Conservation (phyloP, 1,140 invertebrate genomes). For the Drosophila pseudoananassae region DNA sequence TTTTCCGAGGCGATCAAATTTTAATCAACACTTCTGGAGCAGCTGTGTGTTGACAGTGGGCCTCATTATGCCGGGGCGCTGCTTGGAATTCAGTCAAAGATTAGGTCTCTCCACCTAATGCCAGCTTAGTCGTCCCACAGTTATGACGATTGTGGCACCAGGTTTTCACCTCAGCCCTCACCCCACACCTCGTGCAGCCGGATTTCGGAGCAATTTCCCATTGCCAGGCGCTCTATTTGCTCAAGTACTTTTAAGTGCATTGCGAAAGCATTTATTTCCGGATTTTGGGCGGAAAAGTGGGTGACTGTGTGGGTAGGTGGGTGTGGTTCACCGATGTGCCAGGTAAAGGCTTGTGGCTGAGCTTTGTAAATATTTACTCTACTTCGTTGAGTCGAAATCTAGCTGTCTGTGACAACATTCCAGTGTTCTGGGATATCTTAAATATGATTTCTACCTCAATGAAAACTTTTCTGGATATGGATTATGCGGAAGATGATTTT, state of each 20-base stretch:
- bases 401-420: conserved; percentile 16
- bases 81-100: conserved; percentile 8
- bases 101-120: conserved; percentile 34
- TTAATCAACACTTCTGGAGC: conserved; percentile 37
- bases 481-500: conserved; percentile 20
- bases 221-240: conserved; percentile 57
- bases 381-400: conserved; percentile 7
- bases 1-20: conserved; percentile 46
- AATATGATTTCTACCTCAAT: neutral
- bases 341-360: conserved; percentile 24
- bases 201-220: conserved; percentile 28
- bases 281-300: conserved; percentile 48
- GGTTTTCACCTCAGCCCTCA: conserved; percentile 11
- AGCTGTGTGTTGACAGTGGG: conserved; percentile 5
- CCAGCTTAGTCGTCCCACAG: conserved; percentile 46
- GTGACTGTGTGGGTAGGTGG: neutral
- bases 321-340: neutral
- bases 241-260: conserved; percentile 75
- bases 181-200: conserved; percentile 2
- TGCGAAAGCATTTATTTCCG: conserved; percentile 72
- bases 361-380: conserved; percentile 58
- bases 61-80: conserved; percentile 9
- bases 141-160: conserved; percentile 5
- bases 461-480: conserved; percentile 24
- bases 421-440: conserved; percentile 10